Base-by-base conservation (phyloP, 2,113 vertebrate species). In the Papio anubis region DNA sequence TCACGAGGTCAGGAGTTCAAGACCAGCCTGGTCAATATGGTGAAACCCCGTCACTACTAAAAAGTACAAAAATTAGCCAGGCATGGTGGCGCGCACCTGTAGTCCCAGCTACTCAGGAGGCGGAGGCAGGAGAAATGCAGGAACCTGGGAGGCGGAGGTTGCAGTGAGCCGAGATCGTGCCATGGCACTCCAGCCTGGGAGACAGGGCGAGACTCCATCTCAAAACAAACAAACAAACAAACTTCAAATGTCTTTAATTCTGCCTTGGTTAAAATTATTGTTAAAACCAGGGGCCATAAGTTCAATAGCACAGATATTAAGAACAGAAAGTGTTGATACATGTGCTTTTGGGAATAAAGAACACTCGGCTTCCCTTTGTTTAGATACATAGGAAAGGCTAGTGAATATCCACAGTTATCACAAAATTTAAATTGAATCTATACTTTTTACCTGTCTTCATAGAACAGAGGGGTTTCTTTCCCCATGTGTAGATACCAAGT, bases 211-310 rank as follows among this genome's bases (percentile, higher is more conserved):
- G 52, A 55, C 52, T 55, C 52, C 18, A 55, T 55, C 52, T 55
- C 52, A 55, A 55, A 55, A 55, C 18, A 55, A 55, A 55, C 52
- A 55, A 55, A 84, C n/a, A 66, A 84, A 84, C n/a, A 66, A 84
- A 84, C 25, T 52, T 52, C 35, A 87, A 85, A 50, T 18, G 52
- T 72, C 23, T 87, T 87, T 72, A 70, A 87, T 72, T 87, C 64
- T 72, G 23, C 35, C 23, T 18, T 72, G 45, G 68, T 70, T 52
- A 30, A 70, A 87, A 87, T 38, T 70, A 72, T 72, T 38, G 64
- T 70, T 52, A 48, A 72, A 87, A 48, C 13, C 35, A 87, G 35
- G 52, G 35, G 48, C 45, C 14, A 8, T 52, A 87, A 87, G 35
- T 52, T 52, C 84, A 52, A 55, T 17, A 73, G 21, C 50, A 82